Conservation (phyloP, 2,888 invertebrate species). For the Noctua pronuba region DNA sequence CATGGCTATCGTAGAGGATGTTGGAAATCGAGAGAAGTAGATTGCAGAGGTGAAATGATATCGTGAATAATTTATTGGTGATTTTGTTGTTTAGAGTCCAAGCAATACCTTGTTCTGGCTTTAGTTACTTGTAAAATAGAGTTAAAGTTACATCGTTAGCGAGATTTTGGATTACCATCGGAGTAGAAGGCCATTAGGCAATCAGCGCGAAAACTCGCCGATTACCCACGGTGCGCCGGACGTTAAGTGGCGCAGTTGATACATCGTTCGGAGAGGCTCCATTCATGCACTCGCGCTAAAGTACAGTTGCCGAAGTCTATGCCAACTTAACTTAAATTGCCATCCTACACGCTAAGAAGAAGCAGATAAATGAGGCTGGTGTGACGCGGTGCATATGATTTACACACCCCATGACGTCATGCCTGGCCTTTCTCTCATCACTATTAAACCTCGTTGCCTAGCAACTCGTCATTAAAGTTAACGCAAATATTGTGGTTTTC, state of each 20-base stretch:
- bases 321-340: neutral
- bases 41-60: neutral
- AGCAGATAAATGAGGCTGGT: neutral
- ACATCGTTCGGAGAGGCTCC: neutral
- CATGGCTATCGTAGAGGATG: constrained; percentile 2
- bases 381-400: neutral
- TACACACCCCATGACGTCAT: neutral
- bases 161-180: neutral
- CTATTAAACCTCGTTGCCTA: constrained; percentile 5
- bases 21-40: neutral
- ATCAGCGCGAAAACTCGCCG: neutral
- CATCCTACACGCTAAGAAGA: neutral
- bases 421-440: neutral
- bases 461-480: constrained; percentile 37
- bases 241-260: neutral
- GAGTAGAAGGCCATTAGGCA: neutral
- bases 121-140: neutral
- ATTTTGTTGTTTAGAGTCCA: neutral
- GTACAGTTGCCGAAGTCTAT: neutral
- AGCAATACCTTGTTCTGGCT: neutral
- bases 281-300: neutral
- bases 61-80: neutral
- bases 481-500: constrained; percentile 33
- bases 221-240: neutral
- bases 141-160: neutral